phyloP scores from a whole-genome alignment of 2,888 invertebrate genomes.

The Pharmacophagus antenor region DNA sequence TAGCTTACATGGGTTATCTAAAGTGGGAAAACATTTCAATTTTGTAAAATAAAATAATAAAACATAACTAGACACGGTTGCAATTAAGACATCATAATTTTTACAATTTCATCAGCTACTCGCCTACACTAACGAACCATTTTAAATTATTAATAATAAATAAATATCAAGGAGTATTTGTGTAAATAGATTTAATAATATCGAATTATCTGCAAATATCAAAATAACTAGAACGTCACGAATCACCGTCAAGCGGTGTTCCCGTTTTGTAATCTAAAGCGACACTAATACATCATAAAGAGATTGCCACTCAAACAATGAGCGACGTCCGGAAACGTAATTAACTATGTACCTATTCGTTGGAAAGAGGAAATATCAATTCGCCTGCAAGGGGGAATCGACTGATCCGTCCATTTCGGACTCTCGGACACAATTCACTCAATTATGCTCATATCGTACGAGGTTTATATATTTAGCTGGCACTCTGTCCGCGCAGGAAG shows the following conservation, averaged over 20 bases:
- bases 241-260: conserved; percentile 11
- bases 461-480: conserved; percentile 38
- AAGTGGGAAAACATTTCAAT: no score
- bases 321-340: conserved; percentile 75
- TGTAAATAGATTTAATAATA: background rate
- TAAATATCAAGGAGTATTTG: no score
- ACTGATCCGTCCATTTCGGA: conserved; percentile 52
- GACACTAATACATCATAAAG: conserved; percentile 46
- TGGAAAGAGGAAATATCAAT: conserved; percentile 80
- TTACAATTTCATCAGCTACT: no score
- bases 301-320: conserved; percentile 66
- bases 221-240: background rate
- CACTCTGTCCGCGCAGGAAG: conserved; percentile 15
- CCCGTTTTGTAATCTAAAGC: conserved; percentile 36
- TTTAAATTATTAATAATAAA: no score
- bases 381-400: conserved; percentile 63
- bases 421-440: conserved; percentile 52
- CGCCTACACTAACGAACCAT: no score
- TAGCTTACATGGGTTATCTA: no score
- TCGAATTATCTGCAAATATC: background rate
- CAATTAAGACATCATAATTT: no score
- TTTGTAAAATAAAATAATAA: no score
- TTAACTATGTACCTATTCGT: conserved; percentile 68
- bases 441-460: conserved; percentile 48
- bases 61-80: no score